Base-by-base conservation (phyloP, 1,140 invertebrate species). In the Meloidogyne chitwoodi region DNA sequence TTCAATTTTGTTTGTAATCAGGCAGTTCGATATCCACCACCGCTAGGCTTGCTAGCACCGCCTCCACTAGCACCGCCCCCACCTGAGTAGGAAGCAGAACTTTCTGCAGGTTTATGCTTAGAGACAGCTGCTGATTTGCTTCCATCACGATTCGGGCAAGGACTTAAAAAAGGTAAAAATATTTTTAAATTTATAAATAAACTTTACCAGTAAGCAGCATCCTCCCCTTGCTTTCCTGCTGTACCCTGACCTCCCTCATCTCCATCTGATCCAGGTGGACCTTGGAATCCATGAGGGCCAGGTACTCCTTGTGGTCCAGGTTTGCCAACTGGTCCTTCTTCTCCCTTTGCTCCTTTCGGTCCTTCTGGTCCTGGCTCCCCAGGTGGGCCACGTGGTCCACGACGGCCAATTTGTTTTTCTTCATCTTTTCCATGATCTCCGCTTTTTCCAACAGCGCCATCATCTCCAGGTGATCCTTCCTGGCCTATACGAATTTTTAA, bases 341-440 rank as follows among this genome's bases (percentile, higher is more conserved):
- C 56, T 41, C 81, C 81, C 19, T 68, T 69, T n/a, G 19, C 24
- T 67, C 81, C 81, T 24, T 63, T 38, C 1, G 66, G 31, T 12
- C 80, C 80, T 63, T 79, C 79, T 27, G 44, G 67, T 48, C 78
- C 78, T 24, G 61, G 56, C 56, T 75, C 62, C 29, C 81, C 81
- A n/a, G 83, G 83, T 24, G 68, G 48, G 22, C 81, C 81, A 31
- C 78, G 77, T 5, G 68, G 34, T 34, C 81, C 81, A 14, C 70
- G 78, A 5, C 81, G 80, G 12, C 74, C 69, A 27, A 82, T 79
- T 22, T 79, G 81, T 61, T 84, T 84, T 63, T 82, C 81, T 48
- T 31, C 81, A 62, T 82, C 81, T 26, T 41, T 71, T 12, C 82
- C 82, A 11, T 77, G 69, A 5, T 79, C 69, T 29, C 83, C 82